Evolutionary conservation across 2,113 vertebrate genomes (phyloP).

Genomic region (Ptilonorhynchus violaceus): DNA sequence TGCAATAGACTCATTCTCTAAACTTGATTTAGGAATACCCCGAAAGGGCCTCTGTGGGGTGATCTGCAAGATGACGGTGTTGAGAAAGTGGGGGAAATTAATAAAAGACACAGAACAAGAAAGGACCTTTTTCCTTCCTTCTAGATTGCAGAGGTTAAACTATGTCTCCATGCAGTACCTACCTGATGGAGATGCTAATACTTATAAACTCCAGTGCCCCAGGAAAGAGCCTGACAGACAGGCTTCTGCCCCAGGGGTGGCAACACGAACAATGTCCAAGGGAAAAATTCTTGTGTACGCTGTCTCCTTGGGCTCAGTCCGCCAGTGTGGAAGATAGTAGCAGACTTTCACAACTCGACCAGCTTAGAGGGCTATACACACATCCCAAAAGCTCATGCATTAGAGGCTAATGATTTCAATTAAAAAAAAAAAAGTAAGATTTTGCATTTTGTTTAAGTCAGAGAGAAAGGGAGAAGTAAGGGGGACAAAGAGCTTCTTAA

Average conservation of each 20-base stretch:
- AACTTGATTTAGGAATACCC: background rate
- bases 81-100: background rate
- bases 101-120: background rate
- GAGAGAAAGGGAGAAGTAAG: slow-evolving; percentile 16
- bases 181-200: background rate
- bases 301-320: background rate
- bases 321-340: background rate
- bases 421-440: background rate
- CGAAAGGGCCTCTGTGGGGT: background rate
- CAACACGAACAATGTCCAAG: background rate
- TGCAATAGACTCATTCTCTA: background rate
- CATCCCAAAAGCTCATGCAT: slow-evolving; percentile 5
- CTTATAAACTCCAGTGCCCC: background rate
- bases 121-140: background rate
- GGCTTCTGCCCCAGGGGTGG: background rate
- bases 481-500: slow-evolving; percentile 52
- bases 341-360: background rate
- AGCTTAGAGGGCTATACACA: background rate
- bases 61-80: background rate
- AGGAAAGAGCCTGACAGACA: background rate
- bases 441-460: slow-evolving; percentile 41
- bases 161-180: background rate
- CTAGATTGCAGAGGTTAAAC: background rate
- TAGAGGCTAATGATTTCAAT: slow-evolving; percentile 49
- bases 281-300: background rate